These are phyloP conservation scores for Gorsachius magnificus DNA, from an alignment of 2,797 vertebrate genomes.

Conservation along the genomic window DNA sequence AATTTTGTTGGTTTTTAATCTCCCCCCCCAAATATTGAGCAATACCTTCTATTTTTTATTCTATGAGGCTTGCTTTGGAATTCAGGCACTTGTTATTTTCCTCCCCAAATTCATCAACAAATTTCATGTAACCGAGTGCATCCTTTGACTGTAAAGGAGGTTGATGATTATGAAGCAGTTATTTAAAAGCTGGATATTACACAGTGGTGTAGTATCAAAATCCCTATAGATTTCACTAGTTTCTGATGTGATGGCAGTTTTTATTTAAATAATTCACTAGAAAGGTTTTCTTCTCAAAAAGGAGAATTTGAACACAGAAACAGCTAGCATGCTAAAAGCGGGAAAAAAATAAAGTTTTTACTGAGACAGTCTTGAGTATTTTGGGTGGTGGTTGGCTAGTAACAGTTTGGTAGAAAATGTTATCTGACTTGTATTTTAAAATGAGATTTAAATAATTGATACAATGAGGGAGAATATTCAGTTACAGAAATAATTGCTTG, in stretches of 20 bases:
- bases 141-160: constrained; percentile 14
- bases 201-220: constrained; percentile 40
- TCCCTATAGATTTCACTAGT: constrained; percentile 11
- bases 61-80: not conserved
- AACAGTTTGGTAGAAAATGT: constrained; percentile 67
- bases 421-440: constrained; percentile 75
- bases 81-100: not conserved
- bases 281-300: constrained; percentile 40
- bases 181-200: constrained; percentile 50
- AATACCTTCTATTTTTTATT: not conserved
- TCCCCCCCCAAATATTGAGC: not conserved
- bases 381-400: constrained; percentile 44
- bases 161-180: constrained; percentile 44
- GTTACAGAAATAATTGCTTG: constrained; percentile 78
- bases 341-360: not conserved
- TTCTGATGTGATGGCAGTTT: constrained; percentile 56
- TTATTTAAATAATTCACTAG: constrained; percentile 49
- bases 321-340: constrained; percentile 2
- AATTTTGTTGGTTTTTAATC: not conserved
- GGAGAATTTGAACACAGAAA: constrained; percentile 2
- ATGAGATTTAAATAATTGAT: constrained; percentile 80
- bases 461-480: constrained; percentile 77
- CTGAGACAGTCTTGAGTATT: constrained; percentile 20
- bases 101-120: constrained; percentile 8
- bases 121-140: not conserved